Conservation (phyloP, 2,797 vertebrate genomes). For the Morelia viridis region DNA sequence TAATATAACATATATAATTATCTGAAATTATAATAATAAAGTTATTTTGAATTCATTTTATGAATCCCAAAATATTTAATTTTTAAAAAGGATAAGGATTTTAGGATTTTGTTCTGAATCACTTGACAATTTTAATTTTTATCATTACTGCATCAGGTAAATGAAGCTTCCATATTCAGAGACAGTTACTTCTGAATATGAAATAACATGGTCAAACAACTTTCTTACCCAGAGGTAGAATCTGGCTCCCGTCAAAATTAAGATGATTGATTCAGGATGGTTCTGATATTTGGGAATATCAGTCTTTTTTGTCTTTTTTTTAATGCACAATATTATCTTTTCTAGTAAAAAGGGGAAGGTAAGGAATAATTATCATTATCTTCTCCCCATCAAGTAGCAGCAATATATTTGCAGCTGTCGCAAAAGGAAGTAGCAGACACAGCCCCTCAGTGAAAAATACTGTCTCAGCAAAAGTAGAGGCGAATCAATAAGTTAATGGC, state of each 20-base stretch:
- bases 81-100: neutral
- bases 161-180: neutral
- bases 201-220: neutral
- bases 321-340: neutral
- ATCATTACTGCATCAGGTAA: neutral
- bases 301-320: neutral
- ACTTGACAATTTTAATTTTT: neutral
- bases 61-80: neutral
- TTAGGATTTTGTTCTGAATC: neutral
- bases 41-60: neutral
- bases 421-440: constrained; percentile 12
- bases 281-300: neutral
- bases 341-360: neutral
- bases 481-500: constrained; percentile 88
- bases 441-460: constrained; percentile 71
- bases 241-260: neutral
- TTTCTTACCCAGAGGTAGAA: neutral
- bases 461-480: constrained; percentile 79
- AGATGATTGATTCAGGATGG: neutral
- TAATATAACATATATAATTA: neutral
- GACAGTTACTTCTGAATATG: neutral
- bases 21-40: neutral
- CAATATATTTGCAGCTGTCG: constrained; percentile 22
- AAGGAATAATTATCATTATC: neutral
- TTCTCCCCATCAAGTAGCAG: neutral